phyloP scores from a whole-genome alignment of 2,797 vertebrate species.

The Pantherophis vulpinus region DNA sequence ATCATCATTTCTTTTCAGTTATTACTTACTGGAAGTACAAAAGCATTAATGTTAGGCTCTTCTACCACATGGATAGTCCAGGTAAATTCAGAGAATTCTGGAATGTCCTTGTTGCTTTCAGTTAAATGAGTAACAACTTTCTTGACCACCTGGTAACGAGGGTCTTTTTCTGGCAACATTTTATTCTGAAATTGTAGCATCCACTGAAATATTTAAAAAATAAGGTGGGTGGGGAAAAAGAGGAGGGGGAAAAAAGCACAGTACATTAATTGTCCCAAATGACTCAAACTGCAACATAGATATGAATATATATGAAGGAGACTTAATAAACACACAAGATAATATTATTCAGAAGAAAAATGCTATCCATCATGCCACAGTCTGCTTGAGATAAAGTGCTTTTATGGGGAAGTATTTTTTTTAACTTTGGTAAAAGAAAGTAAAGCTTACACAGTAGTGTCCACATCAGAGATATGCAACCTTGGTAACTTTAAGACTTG shows the following conservation, averaged over 20 bases:
- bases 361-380: neutral
- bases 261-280: neutral
- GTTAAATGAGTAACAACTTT: conserved; percentile 77
- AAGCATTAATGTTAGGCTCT: conserved; percentile 81
- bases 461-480: neutral
- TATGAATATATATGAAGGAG: neutral
- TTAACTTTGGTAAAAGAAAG: neutral
- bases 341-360: neutral
- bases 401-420: neutral
- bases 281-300: neutral
- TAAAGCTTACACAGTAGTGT: neutral
- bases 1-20: neutral
- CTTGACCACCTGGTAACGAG: conserved; percentile 80
- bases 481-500: neutral
- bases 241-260: neutral
- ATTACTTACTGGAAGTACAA: conserved; percentile 88
- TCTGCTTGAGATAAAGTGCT: neutral
- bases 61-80: conserved; percentile 91
- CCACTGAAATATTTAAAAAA: conserved; percentile 72
- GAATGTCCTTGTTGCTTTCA: conserved; percentile 86
- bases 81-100: conserved; percentile 75
- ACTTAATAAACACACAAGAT: neutral
- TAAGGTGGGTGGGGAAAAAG: neutral
- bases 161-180: conserved; percentile 79
- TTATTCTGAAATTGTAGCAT: conserved; percentile 80